A percentile compares a stretch with the other conserved stretches of the same genome.
phyloP scores from a whole-genome alignment of 2,797 vertebrate genomes.

The Hypotaenidia okinawae region DNA sequence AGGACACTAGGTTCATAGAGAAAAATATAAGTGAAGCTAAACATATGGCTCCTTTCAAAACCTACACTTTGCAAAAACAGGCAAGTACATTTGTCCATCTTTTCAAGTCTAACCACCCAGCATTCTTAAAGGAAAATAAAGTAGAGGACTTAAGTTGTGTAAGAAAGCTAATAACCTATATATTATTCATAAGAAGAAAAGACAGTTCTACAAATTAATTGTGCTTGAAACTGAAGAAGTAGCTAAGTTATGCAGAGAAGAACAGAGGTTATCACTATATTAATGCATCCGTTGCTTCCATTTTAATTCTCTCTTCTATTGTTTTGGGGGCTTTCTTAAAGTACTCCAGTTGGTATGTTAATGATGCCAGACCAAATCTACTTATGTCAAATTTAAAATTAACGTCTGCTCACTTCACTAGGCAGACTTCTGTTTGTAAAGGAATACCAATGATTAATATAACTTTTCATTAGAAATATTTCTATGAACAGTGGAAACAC shows the following conservation, averaged over 20 bases:
- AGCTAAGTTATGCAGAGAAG: neutral
- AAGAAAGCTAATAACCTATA: neutral
- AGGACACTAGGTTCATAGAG: neutral
- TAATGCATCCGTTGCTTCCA: neutral
- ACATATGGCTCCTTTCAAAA: neutral
- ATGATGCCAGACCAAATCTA: neutral
- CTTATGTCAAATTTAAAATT: neutral
- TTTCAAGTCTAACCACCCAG: neutral
- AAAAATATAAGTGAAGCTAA: neutral
- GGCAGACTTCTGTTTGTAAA: neutral
- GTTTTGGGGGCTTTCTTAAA: neutral
- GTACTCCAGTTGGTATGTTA: neutral
- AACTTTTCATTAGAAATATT: neutral
- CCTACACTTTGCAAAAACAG: neutral
- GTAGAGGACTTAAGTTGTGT: accelerated
- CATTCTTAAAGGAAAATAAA: neutral
- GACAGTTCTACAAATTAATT: neutral
- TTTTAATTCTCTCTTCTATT: no score
- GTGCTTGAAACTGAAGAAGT: neutral
- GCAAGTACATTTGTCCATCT: neutral
- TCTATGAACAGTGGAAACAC: neutral
- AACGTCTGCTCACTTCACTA: neutral
- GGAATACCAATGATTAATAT: neutral
- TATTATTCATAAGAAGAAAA: neutral
- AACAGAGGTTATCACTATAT: neutral